Percentiles rank a stretch among this genome's conserved stretches.
These are phyloP conservation scores for Pyrrhosoma nymphula DNA, from an alignment of 2,888 invertebrate species.

Conservation along the genomic window DNA sequence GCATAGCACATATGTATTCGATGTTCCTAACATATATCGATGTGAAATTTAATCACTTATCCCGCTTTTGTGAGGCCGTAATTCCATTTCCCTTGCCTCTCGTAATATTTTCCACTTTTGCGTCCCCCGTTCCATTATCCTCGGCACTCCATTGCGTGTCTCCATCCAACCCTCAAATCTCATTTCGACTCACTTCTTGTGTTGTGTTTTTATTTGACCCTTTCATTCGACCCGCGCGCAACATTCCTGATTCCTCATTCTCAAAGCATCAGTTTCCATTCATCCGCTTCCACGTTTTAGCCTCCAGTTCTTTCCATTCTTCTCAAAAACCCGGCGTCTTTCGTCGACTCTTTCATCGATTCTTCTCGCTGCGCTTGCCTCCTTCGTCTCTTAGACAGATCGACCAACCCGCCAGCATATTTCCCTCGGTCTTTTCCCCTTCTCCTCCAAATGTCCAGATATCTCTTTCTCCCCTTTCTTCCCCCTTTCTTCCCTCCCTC, in stretches of 20 bases:
- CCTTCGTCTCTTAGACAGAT: neutral
- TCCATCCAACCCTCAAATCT: neutral
- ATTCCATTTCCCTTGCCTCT: neutral
- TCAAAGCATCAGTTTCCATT: neutral
- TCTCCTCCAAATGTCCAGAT: neutral
- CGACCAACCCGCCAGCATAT: neutral
- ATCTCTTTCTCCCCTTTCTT: neutral
- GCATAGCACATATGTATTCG: too few species aligned
- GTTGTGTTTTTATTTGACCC: neutral
- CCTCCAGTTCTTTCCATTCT: neutral
- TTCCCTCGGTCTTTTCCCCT: neutral
- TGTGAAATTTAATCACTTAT: neutral
- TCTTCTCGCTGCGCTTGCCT: neutral
- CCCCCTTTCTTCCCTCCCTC: too few species aligned
- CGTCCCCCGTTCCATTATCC: neutral
- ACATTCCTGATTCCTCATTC: constrained; percentile 10
- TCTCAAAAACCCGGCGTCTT: neutral
- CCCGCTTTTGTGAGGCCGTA: neutral
- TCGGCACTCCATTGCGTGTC: neutral
- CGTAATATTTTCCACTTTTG: neutral
- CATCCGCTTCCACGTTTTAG: too few species aligned
- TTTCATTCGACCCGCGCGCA: neutral
- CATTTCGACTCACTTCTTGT: neutral
- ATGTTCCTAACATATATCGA: neutral
- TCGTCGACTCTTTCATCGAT: neutral